Percentiles rank a stretch among this genome's conserved stretches.
Evolutionary conservation across 2,888 invertebrate species (phyloP).

Genomic region (Allacma fusca): DNA sequence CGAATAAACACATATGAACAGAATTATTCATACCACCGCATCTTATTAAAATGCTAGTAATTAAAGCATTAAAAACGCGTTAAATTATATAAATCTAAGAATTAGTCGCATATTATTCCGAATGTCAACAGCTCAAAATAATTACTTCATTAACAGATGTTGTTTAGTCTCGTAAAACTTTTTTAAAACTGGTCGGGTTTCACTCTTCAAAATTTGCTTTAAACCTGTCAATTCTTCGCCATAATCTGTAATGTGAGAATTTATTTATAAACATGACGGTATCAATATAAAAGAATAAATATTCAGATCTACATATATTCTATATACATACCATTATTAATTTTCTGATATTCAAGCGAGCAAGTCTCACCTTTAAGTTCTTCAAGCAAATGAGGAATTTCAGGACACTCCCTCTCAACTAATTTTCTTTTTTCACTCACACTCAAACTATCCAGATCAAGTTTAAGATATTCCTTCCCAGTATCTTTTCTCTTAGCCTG

Average conservation of each 20-base stretch:
- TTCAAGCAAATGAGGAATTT: slow-evolving; percentile 78
- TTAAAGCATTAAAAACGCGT: too few relatives aligned
- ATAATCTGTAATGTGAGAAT: slow-evolving; percentile 65
- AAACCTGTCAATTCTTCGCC: slow-evolving; percentile 70
- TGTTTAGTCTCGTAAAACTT: slow-evolving; percentile 77
- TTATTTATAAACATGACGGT: too few relatives aligned
- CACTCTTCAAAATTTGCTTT: slow-evolving; percentile 66
- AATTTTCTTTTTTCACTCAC: slow-evolving; percentile 79
- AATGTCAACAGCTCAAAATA: too few relatives aligned
- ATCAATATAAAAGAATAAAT: too few relatives aligned
- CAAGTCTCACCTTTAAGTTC: slow-evolving; percentile 76
- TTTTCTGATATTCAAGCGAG: background rate
- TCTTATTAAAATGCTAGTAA: too few relatives aligned
- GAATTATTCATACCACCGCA: too few relatives aligned
- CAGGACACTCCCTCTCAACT: slow-evolving; percentile 86
- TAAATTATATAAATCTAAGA: too few relatives aligned
- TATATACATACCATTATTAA: background rate
- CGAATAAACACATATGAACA: too few relatives aligned
- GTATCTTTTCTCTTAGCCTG: slow-evolving; percentile 15
- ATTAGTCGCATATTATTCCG: too few relatives aligned
- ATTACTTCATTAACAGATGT: slow-evolving; percentile 72
- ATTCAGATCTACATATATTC: background rate
- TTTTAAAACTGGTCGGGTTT: slow-evolving; percentile 72
- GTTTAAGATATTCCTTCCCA: slow-evolving; percentile 72
- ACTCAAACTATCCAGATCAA: slow-evolving; percentile 78